These are phyloP conservation scores for Lochmaea crataegi DNA, from an alignment of 2,888 invertebrate genomes.

Conservation along the genomic window DNA sequence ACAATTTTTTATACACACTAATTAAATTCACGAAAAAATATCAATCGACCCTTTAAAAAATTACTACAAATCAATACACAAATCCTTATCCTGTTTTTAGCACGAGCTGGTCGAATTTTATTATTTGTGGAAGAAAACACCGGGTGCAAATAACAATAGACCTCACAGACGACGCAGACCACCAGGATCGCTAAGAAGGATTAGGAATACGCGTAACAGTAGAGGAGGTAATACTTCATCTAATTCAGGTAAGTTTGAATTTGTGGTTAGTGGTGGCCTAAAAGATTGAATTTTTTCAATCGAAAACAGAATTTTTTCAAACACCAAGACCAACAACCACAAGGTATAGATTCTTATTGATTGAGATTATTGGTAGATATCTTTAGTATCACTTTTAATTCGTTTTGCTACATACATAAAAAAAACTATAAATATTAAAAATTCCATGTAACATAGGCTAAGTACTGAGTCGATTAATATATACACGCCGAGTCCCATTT, in stretches of 20 bases:
- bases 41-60: no score
- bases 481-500: no score
- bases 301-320: slow-evolving; percentile 16
- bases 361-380: slow-evolving; percentile 23
- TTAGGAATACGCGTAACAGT: slow-evolving; percentile 88
- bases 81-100: slow-evolving; percentile 61
- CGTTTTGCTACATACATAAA: neutral
- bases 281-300: slow-evolving; percentile 45
- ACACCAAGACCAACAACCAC: slow-evolving; percentile 31
- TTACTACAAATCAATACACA: no score
- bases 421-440: neutral
- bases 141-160: slow-evolving; percentile 95
- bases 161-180: slow-evolving; percentile 89
- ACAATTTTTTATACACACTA: no score
- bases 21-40: neutral
- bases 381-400: slow-evolving; percentile 22
- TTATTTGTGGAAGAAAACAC: slow-evolving; percentile 99
- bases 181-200: slow-evolving; percentile 85
- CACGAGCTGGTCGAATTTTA: slow-evolving; percentile 98
- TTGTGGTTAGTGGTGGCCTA: slow-evolving; percentile 52
- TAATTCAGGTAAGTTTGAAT: slow-evolving; percentile 55
- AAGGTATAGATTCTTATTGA: slow-evolving; percentile 24
- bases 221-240: slow-evolving; percentile 75
- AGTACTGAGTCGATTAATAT: no score
- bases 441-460: no score